phyloP scores from a whole-genome alignment of 2,797 vertebrate genomes.

The Poeciliopsis paucimaculata region DNA sequence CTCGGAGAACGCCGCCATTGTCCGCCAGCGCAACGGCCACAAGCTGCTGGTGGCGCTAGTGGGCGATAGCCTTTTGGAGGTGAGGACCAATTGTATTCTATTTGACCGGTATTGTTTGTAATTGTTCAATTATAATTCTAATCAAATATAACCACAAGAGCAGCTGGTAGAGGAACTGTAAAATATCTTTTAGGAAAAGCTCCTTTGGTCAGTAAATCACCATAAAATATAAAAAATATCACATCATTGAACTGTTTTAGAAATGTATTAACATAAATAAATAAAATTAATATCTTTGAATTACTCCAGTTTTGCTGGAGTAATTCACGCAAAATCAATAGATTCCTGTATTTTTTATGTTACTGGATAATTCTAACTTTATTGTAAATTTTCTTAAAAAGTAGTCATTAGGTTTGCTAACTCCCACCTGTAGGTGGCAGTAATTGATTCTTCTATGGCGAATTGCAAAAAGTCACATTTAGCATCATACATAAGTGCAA shows the following conservation, averaged over 20 bases:
- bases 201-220: too few species aligned
- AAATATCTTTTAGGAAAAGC: too few species aligned
- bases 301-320: not conserved
- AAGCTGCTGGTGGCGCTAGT: slow-evolving; percentile 92
- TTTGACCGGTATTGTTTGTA: not conserved
- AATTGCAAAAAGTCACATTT: not conserved
- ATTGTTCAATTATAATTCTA: not conserved
- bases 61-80: slow-evolving; percentile 97
- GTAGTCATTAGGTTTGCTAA: not conserved
- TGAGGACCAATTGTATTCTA: slow-evolving; percentile 60
- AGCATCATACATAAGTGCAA: not conserved
- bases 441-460: not conserved
- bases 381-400: not conserved
- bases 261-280: too few species aligned
- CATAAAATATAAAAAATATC: too few species aligned
- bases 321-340: not conserved
- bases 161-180: too few species aligned
- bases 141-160: too few species aligned
- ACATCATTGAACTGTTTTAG: too few species aligned
- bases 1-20: slow-evolving; percentile 94
- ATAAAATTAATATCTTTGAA: too few species aligned
- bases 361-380: not conserved
- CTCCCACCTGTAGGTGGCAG: not conserved
- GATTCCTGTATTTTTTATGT: not conserved
- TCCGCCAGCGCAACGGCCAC: slow-evolving; percentile 91